Evolutionary conservation across 2,113 vertebrate species (phyloP), one percentile per base, ranked within the genome.

Genomic region (Chamaea fasciata): DNA sequence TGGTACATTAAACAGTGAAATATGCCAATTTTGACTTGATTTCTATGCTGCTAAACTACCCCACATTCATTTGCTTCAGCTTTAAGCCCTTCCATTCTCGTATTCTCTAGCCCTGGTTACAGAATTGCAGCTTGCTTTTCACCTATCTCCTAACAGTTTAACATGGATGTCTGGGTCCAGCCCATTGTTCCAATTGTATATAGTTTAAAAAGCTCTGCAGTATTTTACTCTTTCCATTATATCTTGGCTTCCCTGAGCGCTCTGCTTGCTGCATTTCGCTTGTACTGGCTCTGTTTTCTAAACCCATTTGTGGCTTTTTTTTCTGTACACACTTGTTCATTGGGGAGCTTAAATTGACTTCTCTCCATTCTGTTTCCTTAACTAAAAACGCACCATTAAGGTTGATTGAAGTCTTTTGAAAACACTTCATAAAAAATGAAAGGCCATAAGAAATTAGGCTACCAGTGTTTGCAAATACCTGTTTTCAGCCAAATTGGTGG

Each of bases 281-380:
- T 78, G 90, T 95, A 67, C 93, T 95, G 97, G 80, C 96, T 96
- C 94, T 97, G 95, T 96, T 98, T 98, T 98, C 97, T 97, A 97
- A 98, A 96, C 92, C 97, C 96, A 98, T 98, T 98, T 98, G 95
- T 92, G 95, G 87, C 94, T 97, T 96, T 87, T 96, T 95, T 92
- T 95, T 94, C 91, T 97, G 85, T 94, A 97, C 91, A 93, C 94
- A 96, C 94, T 98, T 96, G 97, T 97, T 98, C 96, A 85, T 98
- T 95, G 96, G 96, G 96, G 97, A 98, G 96, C 97, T 97, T 97
- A 98, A 98, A 98, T 98, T 98, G 98, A 98, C 98, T 98, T 98
- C 96, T 97, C 97, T 94, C 87, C 95, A 97, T 98, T 98, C 97
- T 98, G 92, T 98, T 97, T 98, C 98, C 98, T 98, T 98, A 98